Percentiles rank a stretch among this genome's conserved stretches.
Conservation (phyloP, 2,797 vertebrate genomes). For the Neopelma chrysocephalum region DNA sequence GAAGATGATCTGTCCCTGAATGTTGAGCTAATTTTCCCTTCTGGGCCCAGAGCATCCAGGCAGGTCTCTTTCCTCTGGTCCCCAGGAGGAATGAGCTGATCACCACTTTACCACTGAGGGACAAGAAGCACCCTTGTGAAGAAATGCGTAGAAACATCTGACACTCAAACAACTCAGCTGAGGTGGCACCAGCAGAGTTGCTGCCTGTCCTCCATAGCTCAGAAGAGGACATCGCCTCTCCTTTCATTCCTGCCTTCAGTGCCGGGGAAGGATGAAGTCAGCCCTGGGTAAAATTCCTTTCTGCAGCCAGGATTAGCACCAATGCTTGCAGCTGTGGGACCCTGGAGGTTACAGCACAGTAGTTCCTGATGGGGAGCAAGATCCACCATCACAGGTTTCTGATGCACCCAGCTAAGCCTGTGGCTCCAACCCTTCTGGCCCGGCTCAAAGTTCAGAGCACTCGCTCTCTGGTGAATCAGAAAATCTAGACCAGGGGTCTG, state of each 20-base stretch:
- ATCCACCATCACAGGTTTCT: neutral
- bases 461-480: neutral
- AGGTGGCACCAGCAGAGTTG: neutral
- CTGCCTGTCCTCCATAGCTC: neutral
- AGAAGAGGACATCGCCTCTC: neutral
- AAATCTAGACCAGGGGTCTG: neutral
- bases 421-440: fast-evolving
- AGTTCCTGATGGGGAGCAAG: neutral
- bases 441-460: neutral
- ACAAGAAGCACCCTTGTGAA: neutral
- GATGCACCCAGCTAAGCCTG: neutral
- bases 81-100: neutral
- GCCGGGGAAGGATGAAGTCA: no score
- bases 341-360: fast-evolving
- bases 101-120: neutral
- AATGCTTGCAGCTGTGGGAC: neutral
- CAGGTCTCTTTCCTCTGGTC: neutral
- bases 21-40: neutral
- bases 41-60: no score
- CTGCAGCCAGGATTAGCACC: neutral
- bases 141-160: neutral
- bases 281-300: neutral
- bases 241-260: neutral
- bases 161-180: fast-evolving
- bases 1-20: neutral